Evolutionary conservation across 2,888 invertebrate genomes (phyloP).

Genomic region (Torymus aiolomorphi): DNA sequence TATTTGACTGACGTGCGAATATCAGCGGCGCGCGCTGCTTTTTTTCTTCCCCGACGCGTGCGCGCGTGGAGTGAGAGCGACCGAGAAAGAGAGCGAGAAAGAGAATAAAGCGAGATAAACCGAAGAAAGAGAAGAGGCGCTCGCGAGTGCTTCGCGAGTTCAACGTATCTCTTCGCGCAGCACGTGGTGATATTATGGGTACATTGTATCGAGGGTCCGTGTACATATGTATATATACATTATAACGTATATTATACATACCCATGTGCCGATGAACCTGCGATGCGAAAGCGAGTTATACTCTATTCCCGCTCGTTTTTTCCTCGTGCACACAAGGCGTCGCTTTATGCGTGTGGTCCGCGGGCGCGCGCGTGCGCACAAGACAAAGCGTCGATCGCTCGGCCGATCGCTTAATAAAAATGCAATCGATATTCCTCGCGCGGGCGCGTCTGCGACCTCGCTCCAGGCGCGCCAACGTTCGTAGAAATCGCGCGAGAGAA

Average conservation of each 20-base stretch:
- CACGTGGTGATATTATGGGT: constrained; percentile 59
- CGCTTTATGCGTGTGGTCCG: constrained; percentile 35
- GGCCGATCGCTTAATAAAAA: constrained; percentile 51
- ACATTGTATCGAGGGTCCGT: constrained; percentile 33
- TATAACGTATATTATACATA: not conserved
- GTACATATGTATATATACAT: not conserved
- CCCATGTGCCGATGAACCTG: constrained; percentile 59
- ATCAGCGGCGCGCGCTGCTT: constrained; percentile 58
- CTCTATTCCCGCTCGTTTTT: not conserved
- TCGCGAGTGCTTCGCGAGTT: constrained; percentile 34
- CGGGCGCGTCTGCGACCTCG: constrained; percentile 2
- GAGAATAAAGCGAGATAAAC: constrained; percentile 60
- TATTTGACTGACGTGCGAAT: constrained; percentile 64
- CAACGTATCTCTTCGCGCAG: constrained; percentile 49
- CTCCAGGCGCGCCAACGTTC: constrained; percentile 1
- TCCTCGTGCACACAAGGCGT: not conserved
- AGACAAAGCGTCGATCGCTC: constrained; percentile 34
- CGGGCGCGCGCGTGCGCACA: no score
- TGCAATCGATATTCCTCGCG: constrained; percentile 48
- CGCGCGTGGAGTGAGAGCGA: no score
- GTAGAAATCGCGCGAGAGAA: constrained; percentile 24
- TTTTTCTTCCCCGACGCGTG: constrained; percentile 8
- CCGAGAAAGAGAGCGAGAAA: no score
- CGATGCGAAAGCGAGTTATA: constrained; percentile 33
- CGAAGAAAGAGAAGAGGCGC: constrained; percentile 52